Evolutionary conservation across 2,113 vertebrate genomes (phyloP).

Genomic region (Catharus minimus): DNA sequence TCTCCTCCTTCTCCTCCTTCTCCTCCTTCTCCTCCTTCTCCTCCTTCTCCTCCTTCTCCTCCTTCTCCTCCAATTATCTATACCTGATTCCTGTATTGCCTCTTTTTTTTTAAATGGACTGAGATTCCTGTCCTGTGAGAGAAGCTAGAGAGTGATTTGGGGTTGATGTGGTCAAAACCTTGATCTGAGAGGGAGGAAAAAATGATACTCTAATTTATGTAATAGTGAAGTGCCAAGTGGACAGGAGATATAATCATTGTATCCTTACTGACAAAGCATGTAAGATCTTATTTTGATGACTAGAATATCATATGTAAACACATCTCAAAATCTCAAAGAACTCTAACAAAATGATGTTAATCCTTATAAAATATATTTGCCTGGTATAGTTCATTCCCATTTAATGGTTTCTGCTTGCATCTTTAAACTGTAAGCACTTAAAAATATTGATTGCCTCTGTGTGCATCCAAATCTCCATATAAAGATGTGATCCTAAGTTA

Average conservation of each 20-base stretch:
- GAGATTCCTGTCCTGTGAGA: neutral
- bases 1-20: neutral
- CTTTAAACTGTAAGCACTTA: neutral
- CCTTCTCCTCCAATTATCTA: neutral
- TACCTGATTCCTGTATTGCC: neutral
- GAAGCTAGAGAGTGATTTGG: neutral
- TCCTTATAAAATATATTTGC: neutral
- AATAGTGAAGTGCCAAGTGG: neutral
- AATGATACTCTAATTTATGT: neutral
- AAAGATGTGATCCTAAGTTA: neutral
- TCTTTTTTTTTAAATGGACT: neutral
- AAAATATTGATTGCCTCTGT: neutral
- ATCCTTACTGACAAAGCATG: neutral
- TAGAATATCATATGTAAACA: neutral
- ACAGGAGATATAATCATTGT: neutral
- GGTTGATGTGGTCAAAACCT: neutral
- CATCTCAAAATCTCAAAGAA: neutral
- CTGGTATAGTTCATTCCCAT: neutral
- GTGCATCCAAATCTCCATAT: neutral
- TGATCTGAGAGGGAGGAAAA: fast-evolving
- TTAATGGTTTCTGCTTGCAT: neutral
- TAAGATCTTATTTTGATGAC: neutral
- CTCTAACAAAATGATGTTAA: neutral
- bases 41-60: neutral
- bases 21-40: neutral